These are phyloP conservation scores for Drosophila teissieri DNA, from an alignment of 1,140 invertebrate genomes.

Conservation along the genomic window DNA sequence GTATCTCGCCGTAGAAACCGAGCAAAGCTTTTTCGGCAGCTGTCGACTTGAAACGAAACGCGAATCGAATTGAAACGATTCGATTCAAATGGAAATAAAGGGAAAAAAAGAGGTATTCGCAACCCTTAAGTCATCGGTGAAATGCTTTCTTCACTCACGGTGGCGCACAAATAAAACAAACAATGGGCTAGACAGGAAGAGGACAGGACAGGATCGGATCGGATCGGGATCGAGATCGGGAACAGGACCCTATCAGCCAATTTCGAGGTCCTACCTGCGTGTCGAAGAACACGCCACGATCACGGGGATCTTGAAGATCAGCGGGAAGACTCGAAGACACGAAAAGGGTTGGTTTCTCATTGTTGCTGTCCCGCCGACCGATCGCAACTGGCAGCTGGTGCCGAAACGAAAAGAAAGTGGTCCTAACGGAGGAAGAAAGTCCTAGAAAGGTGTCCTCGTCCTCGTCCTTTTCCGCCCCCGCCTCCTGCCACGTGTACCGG, in stretches of 20 bases:
- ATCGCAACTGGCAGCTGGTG: conserved; percentile 32
- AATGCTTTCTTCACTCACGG: conserved; percentile 64
- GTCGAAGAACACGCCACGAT: conserved; percentile 46
- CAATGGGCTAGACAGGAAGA: conserved; percentile 30
- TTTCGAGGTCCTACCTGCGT: conserved; percentile 45
- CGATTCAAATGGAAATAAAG: conserved; percentile 12
- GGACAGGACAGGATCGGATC: background rate
- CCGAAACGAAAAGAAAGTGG: conserved; percentile 36
- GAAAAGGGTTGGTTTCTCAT: conserved; percentile 50
- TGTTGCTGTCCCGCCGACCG: background rate
- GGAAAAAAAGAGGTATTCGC: conserved; percentile 8
- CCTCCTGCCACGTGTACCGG: conserved; percentile 29
- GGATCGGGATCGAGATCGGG: background rate
- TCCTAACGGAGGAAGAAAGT: conserved; percentile 35
- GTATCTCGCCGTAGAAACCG: background rate
- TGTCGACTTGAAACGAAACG: conserved; percentile 11
- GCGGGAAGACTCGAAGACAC: conserved; percentile 26
- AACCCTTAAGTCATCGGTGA: conserved; percentile 42
- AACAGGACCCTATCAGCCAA: conserved; percentile 25
- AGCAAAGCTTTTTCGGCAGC: conserved; percentile 24
- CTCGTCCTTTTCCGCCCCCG: too few species aligned
- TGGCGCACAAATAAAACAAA: conserved; percentile 35
- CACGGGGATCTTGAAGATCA: conserved; percentile 28
- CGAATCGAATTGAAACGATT: conserved; percentile 15
- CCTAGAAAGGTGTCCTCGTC: conserved; percentile 23